Evolutionary conservation across 1,140 invertebrate genomes (phyloP).

Genomic region (Spodoptera frugiperda): DNA sequence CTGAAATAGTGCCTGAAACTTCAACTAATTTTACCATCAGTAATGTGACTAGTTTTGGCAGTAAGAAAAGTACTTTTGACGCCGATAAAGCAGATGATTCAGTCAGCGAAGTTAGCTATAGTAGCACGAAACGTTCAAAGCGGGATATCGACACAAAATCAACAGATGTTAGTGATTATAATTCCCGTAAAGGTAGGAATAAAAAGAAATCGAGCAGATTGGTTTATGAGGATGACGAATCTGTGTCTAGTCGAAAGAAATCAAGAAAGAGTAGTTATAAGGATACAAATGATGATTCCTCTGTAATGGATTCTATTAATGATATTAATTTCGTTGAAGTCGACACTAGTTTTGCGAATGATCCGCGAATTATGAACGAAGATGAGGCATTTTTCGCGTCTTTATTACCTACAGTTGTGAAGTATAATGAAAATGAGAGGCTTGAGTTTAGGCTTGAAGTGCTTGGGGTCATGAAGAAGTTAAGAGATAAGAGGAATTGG

Average conservation of each 20-base stretch:
- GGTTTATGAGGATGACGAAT: neutral
- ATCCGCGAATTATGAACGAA: constrained; percentile 79
- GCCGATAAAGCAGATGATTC: constrained; percentile 5
- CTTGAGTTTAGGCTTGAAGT: constrained; percentile 80
- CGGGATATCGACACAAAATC: too few relatives aligned
- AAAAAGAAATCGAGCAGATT: constrained; percentile 11
- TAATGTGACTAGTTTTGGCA: constrained; percentile 5
- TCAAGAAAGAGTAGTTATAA: neutral
- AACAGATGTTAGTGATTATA: too few relatives aligned
- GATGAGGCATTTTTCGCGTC: constrained; percentile 82
- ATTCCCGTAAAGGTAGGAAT: neutral
- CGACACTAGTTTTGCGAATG: constrained; percentile 56
- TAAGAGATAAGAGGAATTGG: constrained; percentile 73
- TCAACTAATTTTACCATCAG: neutral
- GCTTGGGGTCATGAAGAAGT: constrained; percentile 73
- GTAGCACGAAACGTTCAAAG: neutral
- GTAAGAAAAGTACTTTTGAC: neutral
- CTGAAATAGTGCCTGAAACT: constrained; percentile 3
- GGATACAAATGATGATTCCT: constrained; percentile 1
- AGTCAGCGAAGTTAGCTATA: neutral
- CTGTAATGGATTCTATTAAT: neutral
- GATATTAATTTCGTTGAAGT: constrained; percentile 68
- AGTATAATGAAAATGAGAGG: constrained; percentile 77
- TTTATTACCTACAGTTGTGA: constrained; percentile 75
- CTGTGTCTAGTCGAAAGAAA: neutral